phyloP scores from a whole-genome alignment of 2,113 vertebrate species.

The Aspidoscelis tigris region DNA sequence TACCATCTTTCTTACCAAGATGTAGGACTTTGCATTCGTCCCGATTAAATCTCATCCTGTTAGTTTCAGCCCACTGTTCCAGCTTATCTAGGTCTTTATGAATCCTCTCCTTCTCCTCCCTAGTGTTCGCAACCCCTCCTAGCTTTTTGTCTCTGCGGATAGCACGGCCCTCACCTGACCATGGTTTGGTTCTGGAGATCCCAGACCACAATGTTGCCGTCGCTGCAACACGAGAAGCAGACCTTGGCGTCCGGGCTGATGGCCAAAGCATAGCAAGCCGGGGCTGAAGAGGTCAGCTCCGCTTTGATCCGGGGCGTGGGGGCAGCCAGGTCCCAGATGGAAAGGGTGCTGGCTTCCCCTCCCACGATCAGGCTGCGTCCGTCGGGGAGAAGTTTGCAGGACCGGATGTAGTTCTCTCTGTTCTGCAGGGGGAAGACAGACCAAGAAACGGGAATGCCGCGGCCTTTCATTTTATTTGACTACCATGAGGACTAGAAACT shows the following conservation, averaged over 20 bases:
- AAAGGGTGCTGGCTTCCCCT: slow-evolving; percentile 86
- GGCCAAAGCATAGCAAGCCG: slow-evolving; percentile 87
- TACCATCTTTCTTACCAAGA: no score
- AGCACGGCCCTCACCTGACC: slow-evolving; percentile 72
- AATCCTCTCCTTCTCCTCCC: no score
- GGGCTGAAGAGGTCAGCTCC: slow-evolving; percentile 84
- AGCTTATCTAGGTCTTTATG: no score
- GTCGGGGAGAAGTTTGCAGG: slow-evolving; percentile 82
- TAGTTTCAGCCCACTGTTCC: no score
- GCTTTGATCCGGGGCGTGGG: slow-evolving; percentile 88
- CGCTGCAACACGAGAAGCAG: slow-evolving; percentile 90
- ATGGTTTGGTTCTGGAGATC: slow-evolving; percentile 85
- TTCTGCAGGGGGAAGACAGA: slow-evolving; percentile 69
- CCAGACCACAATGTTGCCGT: slow-evolving; percentile 88
- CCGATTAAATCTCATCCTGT: no score
- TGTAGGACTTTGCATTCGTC: no score
- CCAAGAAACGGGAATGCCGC: no score
- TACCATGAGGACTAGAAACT: no score
- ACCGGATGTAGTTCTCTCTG: slow-evolving; percentile 86
- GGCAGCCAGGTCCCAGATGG: slow-evolving; percentile 81
- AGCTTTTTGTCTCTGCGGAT: no score
- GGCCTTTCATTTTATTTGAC: no score
- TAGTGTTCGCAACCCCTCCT: no score
- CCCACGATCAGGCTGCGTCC: slow-evolving; percentile 83
- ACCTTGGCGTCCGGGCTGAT: slow-evolving; percentile 90